Percentiles rank a stretch among this genome's conserved stretches.
Conservation (phyloP, 2,797 vertebrate genomes). For the Philypnodon macrostomus region DNA sequence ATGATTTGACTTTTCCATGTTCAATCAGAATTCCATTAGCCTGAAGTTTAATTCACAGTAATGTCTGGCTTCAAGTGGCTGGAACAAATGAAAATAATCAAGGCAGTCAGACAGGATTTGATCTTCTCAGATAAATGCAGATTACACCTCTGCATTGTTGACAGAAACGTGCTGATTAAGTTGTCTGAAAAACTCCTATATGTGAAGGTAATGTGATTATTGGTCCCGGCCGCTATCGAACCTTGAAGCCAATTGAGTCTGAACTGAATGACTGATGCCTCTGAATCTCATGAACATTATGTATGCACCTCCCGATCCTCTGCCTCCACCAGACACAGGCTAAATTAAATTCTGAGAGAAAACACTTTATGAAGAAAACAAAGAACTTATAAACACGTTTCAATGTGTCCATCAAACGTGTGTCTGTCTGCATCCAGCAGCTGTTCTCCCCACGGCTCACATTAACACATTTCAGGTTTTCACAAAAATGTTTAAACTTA, state of each 20-base stretch:
- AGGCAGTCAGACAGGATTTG: constrained; percentile 12
- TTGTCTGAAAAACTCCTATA: constrained; percentile 28
- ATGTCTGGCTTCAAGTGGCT: constrained; percentile 16
- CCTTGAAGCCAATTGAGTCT: constrained; percentile 4
- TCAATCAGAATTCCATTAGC: too few relatives aligned
- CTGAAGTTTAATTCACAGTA: not conserved
- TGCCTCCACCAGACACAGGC: constrained; percentile 8
- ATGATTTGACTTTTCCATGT: too few relatives aligned
- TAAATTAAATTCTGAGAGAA: constrained; percentile 25
- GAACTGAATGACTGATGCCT: constrained; percentile 10
- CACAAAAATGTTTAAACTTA: too few relatives aligned
- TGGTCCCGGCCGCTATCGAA: constrained; percentile 8
- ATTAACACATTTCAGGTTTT: not conserved
- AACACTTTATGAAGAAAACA: constrained; percentile 14
- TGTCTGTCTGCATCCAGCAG: constrained; percentile 7
- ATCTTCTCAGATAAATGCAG: constrained; percentile 17
- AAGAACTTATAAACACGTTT: constrained; percentile 14
- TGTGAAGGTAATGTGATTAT: constrained; percentile 14
- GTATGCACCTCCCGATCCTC: not conserved
- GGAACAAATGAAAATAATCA: constrained; percentile 10
- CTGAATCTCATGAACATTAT: constrained; percentile 20
- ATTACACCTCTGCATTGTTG: constrained; percentile 18
- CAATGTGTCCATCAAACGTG: constrained; percentile 6
- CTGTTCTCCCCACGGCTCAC: constrained; percentile 5
- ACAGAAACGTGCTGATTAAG: constrained; percentile 25